Evolutionary conservation across 2,888 invertebrate genomes (phyloP), one percentile per base, ranked within the genome.

Genomic region (Crioceris asparagi): DNA sequence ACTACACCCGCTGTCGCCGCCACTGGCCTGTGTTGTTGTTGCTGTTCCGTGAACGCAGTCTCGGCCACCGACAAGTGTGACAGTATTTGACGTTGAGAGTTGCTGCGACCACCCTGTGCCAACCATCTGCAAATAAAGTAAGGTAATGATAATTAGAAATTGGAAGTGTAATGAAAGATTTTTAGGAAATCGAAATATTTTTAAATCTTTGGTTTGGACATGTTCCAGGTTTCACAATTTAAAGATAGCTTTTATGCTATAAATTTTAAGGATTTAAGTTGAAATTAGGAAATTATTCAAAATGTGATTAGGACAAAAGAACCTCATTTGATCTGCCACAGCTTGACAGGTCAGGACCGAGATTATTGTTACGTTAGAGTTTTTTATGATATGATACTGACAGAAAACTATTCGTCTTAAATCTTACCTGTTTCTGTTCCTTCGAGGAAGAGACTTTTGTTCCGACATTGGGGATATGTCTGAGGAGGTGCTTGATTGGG

Each of bases 391-490:
- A n/a, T n/a, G n/a, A n/a, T n/a, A n/a, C n/a, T n/a, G n/a, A n/a
- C n/a, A n/a, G n/a, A n/a, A n/a, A n/a, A n/a, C n/a, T n/a, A n/a
- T n/a, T 25, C 3, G n/a, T 27, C 6, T 12, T 27, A 5, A 5
- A 14, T 12, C 11, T 27, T 72, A 78, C 77, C 77, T 77, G 65
- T 77, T 75, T 62, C 77, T 45, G 41, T 73, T 64, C 74, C 79
- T 72, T 59, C 80, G 71, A 51, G 80, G 79, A 57, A 80, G 68
- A 52, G 79, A 80, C 64, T 80, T 80, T 66, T 80, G 79, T 62
- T 80, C 81, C 57, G 79, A 78, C 78, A 79, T 79, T 56, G 80
- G 80, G 52, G 80, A 80, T 59, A 80, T 73, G 68, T 81, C 81
- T 60, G 80, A 80, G 48, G 80, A 81, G 50, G 80, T 81, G 67